Conservation (phyloP, 2,888 invertebrate species). For the Mythimna lalbum region DNA sequence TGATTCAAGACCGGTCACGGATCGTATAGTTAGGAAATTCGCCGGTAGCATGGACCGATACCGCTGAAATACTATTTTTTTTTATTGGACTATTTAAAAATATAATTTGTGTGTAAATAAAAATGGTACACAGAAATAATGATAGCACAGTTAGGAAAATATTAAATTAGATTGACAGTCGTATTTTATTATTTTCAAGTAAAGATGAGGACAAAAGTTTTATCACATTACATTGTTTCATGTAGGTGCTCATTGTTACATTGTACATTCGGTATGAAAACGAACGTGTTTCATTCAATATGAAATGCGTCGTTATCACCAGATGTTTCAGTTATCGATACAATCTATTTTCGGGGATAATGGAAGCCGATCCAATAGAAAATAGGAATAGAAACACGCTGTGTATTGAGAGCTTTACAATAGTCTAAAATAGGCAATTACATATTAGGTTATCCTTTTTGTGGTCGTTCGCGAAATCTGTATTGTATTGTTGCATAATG, state of each 20-base stretch:
- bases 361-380: constrained; percentile 37
- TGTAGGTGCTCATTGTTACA: neutral
- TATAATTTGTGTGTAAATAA: too few species aligned
- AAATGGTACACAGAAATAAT: too few species aligned
- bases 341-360: constrained; percentile 52
- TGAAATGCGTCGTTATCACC: constrained; percentile 54
- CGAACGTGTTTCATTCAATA: constrained; percentile 34
- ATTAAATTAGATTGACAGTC: too few species aligned
- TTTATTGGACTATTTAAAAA: too few species aligned
- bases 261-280: constrained; percentile 38
- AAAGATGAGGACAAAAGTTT: neutral
- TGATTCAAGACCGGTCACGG: too few species aligned
- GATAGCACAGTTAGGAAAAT: too few species aligned
- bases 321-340: constrained; percentile 52
- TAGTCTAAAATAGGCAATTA: constrained; percentile 2
- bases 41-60: too few species aligned
- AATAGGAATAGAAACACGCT: constrained; percentile 37
- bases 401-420: constrained; percentile 1
- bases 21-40: too few species aligned
- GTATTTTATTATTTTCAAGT: neutral
- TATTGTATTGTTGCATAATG: neutral
- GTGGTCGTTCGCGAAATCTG: neutral
- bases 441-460: neutral
- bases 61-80: too few species aligned
- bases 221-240: constrained; percentile 20